Percentiles rank a stretch among this genome's conserved stretches.
Evolutionary conservation across 2,113 vertebrate species (phyloP).

Genomic region (Madoqua kirkii): DNA sequence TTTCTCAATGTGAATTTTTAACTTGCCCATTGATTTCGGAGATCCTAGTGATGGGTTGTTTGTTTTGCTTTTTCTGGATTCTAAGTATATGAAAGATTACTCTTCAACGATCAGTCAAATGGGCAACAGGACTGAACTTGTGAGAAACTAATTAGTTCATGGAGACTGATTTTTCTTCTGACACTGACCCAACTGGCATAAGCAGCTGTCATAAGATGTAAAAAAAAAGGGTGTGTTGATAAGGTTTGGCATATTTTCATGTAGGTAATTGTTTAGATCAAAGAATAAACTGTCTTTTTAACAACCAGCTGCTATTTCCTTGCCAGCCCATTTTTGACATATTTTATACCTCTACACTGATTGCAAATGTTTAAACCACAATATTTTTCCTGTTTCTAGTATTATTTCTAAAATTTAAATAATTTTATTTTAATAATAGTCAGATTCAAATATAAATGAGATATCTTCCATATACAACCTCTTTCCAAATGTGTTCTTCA

Average conservation of each 20-base stretch:
- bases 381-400: background rate
- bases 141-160: background rate
- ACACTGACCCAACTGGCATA: background rate
- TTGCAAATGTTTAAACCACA: background rate
- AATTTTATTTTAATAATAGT: background rate
- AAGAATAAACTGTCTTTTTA: slow-evolving; percentile 23
- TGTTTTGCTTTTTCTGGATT: background rate
- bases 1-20: background rate
- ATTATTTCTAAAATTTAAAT: background rate
- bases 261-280: background rate
- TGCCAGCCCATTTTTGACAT: background rate
- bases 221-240: background rate
- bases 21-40: background rate
- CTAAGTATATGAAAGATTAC: background rate
- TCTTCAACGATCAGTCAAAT: background rate
- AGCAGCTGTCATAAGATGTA: background rate
- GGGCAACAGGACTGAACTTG: background rate
- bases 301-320: background rate
- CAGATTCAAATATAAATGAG: background rate
- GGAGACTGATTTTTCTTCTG: background rate
- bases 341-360: background rate
- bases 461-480: background rate
- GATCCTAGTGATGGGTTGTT: background rate
- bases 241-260: background rate
- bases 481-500: background rate